Percentiles rank a stretch among this genome's conserved stretches.
These are phyloP conservation scores for Heteronetta atricapilla DNA, from an alignment of 2,113 vertebrate species.

Conservation along the genomic window DNA sequence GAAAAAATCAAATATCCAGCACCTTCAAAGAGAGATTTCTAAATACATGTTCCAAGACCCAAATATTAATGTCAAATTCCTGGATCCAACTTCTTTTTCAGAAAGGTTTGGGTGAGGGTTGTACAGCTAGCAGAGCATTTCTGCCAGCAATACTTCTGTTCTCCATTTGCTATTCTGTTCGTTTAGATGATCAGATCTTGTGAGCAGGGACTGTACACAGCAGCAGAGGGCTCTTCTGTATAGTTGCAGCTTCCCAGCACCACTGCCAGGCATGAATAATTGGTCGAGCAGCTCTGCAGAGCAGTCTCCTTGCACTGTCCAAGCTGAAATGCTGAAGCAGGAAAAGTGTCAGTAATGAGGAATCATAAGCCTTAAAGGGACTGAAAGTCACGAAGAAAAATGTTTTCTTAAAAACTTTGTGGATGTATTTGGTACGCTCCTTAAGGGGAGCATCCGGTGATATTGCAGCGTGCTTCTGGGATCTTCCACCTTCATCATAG, in stretches of 20 bases:
- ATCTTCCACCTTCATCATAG: neutral
- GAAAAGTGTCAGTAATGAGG: conserved; percentile 11
- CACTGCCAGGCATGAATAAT: conserved; percentile 59
- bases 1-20: neutral
- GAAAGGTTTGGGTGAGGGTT: neutral
- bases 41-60: neutral
- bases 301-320: conserved; percentile 39
- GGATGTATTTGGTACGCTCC: neutral
- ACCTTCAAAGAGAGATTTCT: neutral
- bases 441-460: neutral
- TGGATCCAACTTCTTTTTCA: neutral
- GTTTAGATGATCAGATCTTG: conserved; percentile 26
- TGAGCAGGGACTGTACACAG: conserved; percentile 35
- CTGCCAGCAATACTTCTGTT: conserved; percentile 13
- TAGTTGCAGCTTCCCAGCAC: conserved; percentile 40
- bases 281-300: conserved; percentile 53
- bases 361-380: neutral
- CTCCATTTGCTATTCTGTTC: conserved; percentile 35
- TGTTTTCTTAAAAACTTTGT: neutral
- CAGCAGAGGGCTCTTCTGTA: conserved; percentile 56
- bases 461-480: neutral
- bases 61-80: neutral
- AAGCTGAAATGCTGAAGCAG: conserved; percentile 18
- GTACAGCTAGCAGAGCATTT: neutral
- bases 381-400: neutral